phyloP scores from a whole-genome alignment of 2,113 vertebrate species.

The Cricetomys ansorgei region DNA sequence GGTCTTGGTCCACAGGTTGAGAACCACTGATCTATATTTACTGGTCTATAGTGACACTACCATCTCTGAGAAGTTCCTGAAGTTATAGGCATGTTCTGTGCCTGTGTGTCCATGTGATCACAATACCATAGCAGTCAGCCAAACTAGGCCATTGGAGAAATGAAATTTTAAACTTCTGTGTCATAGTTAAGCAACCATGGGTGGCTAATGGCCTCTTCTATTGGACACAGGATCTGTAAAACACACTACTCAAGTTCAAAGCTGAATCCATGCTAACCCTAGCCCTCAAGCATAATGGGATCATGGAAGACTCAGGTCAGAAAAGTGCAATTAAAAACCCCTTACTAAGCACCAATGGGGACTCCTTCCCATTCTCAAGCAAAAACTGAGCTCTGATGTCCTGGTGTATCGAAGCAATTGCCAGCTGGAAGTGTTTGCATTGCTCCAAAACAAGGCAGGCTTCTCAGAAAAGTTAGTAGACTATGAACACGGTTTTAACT shows the following conservation, averaged over 20 bases:
- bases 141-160: neutral
- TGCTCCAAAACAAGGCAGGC: neutral
- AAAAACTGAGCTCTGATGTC: neutral
- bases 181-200: neutral
- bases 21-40: too few species aligned
- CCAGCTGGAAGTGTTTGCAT: neutral
- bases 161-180: neutral
- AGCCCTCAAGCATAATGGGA: neutral
- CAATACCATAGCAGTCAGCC: neutral
- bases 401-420: too few species aligned
- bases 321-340: slow-evolving; percentile 11
- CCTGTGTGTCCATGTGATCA: neutral
- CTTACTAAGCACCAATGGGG: neutral
- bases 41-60: neutral
- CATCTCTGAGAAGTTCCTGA: neutral
- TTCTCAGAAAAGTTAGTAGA: slow-evolving; percentile 32
- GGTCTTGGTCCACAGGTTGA: too few species aligned
- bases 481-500: neutral
- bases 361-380: neutral
- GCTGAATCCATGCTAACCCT: neutral
- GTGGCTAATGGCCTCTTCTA: neutral
- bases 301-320: neutral
- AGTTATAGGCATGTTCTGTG: neutral
- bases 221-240: neutral
- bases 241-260: neutral